These are phyloP conservation scores for Etheostoma nigrum DNA, from an alignment of 2,797 vertebrate species.

Conservation along the genomic window DNA sequence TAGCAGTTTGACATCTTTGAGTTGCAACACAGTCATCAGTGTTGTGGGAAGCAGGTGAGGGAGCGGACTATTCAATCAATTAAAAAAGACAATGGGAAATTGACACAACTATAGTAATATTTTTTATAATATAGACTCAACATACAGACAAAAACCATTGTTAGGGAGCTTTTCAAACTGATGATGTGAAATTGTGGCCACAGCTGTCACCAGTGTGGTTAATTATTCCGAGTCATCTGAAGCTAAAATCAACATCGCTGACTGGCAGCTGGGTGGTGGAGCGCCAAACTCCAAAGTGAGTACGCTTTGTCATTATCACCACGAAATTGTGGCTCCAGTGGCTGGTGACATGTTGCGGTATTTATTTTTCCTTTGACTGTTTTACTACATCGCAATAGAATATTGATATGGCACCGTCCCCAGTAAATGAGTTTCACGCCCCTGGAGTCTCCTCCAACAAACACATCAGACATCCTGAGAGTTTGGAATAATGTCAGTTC, in stretches of 20 bases:
- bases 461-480: constrained; percentile 64
- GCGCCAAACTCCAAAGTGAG: constrained; percentile 1
- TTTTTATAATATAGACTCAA: background rate
- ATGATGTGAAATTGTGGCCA: background rate
- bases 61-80: background rate
- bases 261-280: constrained; percentile 20
- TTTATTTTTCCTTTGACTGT: constrained; percentile 46
- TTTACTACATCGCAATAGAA: constrained; percentile 40
- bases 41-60: constrained; percentile 5
- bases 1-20: background rate
- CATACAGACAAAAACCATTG: background rate
- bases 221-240: constrained; percentile 16
- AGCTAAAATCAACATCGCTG: constrained; percentile 13
- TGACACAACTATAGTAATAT: background rate
- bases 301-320: background rate
- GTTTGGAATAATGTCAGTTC: constrained; percentile 47
- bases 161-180: background rate
- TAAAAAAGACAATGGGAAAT: background rate
- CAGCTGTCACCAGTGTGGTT: constrained; percentile 4
- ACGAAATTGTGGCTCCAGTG: constrained; percentile 21
- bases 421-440: constrained; percentile 48
- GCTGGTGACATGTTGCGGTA: background rate
- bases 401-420: constrained; percentile 45
- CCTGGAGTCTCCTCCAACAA: constrained; percentile 37
- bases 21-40: background rate